Evolutionary conservation across 1,140 invertebrate genomes (phyloP).

Genomic region (Lasioglossum albipes): DNA sequence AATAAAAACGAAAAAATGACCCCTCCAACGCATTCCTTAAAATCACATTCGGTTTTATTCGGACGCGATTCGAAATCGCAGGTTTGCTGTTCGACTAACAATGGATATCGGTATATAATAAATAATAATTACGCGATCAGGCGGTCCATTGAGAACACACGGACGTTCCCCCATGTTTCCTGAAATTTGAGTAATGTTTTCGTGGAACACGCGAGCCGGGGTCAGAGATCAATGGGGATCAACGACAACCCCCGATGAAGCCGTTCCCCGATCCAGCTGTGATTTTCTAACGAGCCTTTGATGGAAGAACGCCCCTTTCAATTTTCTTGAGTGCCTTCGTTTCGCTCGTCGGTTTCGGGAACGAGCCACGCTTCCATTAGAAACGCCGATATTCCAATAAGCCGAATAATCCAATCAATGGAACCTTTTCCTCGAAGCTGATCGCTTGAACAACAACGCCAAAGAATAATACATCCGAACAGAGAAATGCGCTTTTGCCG

Average conservation of each 20-base stretch:
- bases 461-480: no score
- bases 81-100: neutral
- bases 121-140: neutral
- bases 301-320: slow-evolving; percentile 55
- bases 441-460: neutral
- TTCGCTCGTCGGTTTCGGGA: slow-evolving; percentile 23
- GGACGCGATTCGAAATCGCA: neutral
- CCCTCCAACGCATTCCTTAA: neutral
- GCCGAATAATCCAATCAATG: slow-evolving; percentile 21
- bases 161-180: slow-evolving; percentile 2
- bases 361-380: slow-evolving; percentile 21
- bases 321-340: slow-evolving; percentile 56
- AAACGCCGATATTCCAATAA: slow-evolving; percentile 32
- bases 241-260: slow-evolving; percentile 54
- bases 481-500: no score
- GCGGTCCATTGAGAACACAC: neutral
- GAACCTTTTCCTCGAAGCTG: neutral
- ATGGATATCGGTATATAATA: neutral
- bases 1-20: slow-evolving; percentile 8
- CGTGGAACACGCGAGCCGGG: slow-evolving; percentile 40
- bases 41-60: neutral
- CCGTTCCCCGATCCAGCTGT: slow-evolving; percentile 46
- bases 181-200: slow-evolving; percentile 45
- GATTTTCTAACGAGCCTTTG: slow-evolving; percentile 52
- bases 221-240: slow-evolving; percentile 47